Evolutionary conservation across 2,113 vertebrate species (phyloP).

Genomic region (Halichoerus grypus): DNA sequence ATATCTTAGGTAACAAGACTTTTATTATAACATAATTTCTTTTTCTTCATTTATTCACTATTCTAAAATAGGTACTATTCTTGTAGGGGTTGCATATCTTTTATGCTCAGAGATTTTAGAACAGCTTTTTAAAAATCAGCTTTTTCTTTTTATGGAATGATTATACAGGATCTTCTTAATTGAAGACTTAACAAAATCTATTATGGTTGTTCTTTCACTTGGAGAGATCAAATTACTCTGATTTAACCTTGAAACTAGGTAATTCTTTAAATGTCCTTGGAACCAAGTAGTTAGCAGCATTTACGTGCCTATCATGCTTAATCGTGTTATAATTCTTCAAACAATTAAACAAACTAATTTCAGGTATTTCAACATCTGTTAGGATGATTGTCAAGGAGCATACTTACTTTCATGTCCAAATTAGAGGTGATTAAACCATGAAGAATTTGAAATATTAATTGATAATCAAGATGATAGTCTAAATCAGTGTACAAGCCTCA

Average conservation of each 20-base stretch:
- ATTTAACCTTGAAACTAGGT: conserved; percentile 46
- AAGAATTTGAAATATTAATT: conserved; percentile 63
- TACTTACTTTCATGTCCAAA: conserved; percentile 58
- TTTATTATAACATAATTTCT: conserved; percentile 63
- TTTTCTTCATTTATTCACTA: conserved; percentile 55
- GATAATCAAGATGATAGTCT: conserved; percentile 6
- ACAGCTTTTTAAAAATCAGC: conserved; percentile 50
- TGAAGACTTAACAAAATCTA: conserved; percentile 57
- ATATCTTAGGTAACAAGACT: conserved; percentile 59
- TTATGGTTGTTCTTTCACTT: conserved; percentile 26
- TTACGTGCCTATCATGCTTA: conserved; percentile 61
- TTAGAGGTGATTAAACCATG: conserved; percentile 41
- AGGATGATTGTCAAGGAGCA: conserved; percentile 21
- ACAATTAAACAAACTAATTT: conserved; percentile 46
- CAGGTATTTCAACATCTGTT: conserved; percentile 32
- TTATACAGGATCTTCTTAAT: conserved; percentile 50
- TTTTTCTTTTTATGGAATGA: conserved; percentile 52
- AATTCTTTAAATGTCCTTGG: conserved; percentile 11
- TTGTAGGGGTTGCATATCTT: conserved; percentile 31
- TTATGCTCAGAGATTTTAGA: conserved; percentile 66
- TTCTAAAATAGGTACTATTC: conserved; percentile 68
- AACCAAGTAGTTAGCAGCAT: conserved; percentile 23
- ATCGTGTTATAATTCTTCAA: conserved; percentile 52
- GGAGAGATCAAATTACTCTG: background rate
- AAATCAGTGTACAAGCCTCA: background rate